These are phyloP conservation scores for Empidonax alnorum DNA, from an alignment of 2,113 vertebrate genomes.

Conservation along the genomic window DNA sequence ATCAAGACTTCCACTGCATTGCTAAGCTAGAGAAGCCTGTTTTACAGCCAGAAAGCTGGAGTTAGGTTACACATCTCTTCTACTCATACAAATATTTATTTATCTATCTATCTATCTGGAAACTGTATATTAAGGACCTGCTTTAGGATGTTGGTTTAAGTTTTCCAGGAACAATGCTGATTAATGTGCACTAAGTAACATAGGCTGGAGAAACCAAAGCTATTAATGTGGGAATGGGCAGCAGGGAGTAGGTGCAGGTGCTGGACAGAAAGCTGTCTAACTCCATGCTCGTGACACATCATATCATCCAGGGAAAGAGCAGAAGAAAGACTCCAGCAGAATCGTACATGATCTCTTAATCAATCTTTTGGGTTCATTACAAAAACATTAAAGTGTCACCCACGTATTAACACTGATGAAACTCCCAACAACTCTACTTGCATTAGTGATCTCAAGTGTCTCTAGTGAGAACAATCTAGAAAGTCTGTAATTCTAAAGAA, in stretches of 20 bases:
- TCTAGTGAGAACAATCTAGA: background rate
- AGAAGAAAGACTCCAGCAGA: background rate
- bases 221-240: background rate
- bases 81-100: background rate
- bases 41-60: background rate
- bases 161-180: background rate
- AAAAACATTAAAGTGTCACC: background rate
- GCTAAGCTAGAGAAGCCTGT: background rate
- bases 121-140: background rate
- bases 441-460: background rate
- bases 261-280: background rate
- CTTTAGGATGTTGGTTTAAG: background rate
- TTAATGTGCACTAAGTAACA: background rate
- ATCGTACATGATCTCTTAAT: background rate
- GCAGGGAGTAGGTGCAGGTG: background rate
- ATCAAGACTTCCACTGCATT: background rate
- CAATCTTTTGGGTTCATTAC: background rate
- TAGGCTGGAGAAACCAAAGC: background rate
- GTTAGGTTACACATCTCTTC: background rate
- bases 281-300: background rate
- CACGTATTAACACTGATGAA: background rate
- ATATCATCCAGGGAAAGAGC: background rate
- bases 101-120: background rate
- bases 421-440: background rate
- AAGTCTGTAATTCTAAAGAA: background rate